Base-by-base conservation (phyloP, 1,140 invertebrate species). In the Radopholus similis region DNA sequence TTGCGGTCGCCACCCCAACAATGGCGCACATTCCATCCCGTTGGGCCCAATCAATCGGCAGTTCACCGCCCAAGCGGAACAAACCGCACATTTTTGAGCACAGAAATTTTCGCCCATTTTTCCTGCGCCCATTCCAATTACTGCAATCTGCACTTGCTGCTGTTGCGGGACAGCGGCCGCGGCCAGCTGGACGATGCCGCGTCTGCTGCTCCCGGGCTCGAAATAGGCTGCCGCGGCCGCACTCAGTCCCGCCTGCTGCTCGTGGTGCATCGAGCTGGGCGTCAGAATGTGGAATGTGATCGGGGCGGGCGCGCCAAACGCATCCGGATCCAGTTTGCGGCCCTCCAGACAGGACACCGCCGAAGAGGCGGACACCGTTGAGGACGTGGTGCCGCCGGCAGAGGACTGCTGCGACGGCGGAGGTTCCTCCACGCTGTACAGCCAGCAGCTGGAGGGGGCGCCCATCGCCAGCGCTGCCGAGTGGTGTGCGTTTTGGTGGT, bases 241-340 rank as follows among this genome's bases (percentile, higher is more conserved):
- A 13, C 38, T 34, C 1, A 5, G 37, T 18, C 30, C 18, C 47
- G 23, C 58, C 4, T 3, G 15, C 23, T 18, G 23, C 13, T 34
- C 34, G 40, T 62, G 59, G 13, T 62, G 59, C 30, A 44, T 47
- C 26, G 34, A 40, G 30, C 28, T 35, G 42, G 2, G 59, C n/a
- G 59, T 62, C 49, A 62, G 18, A 62, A 62, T 62, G 49, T 62
- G 59, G 34, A 62, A 62, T 1, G 59, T 62, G 15, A 62, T 62
- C 32, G 59, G 59, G 3, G 35, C 32, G 42, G 13, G 13, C 8
- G 40, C 26, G 26, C 40, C n/a, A 28, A 62, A 62, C 4, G 26
- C 40, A 32, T 11, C 49, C 26, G 15, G 28, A 21, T 28, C 40
- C 38, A 62, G 32, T 26, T 47, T 47, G 30, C 26, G 18, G 38